Conservation (phyloP, 2,888 invertebrate genomes). For the Acanthosepion lycidas region DNA sequence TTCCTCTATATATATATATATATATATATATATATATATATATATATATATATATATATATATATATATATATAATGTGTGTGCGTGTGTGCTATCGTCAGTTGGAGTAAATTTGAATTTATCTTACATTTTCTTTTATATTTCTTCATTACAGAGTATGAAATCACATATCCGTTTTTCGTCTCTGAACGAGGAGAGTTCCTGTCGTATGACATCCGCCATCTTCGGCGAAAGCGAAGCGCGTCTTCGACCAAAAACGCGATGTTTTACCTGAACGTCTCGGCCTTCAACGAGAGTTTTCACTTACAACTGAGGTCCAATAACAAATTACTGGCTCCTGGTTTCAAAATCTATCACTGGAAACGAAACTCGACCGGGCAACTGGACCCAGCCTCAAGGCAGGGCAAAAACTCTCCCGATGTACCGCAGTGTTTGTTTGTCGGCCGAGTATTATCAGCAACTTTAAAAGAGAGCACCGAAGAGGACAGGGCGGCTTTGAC, state of each 20-base stretch:
- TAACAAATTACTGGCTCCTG: conserved; percentile 61
- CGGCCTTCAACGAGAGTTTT: conserved; percentile 60
- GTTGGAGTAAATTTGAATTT: too few relatives aligned
- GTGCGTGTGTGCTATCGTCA: too few relatives aligned
- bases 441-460: conserved; percentile 53
- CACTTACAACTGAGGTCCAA: conserved; percentile 62
- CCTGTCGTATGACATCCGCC: not conserved
- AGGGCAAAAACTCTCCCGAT: conserved; percentile 49
- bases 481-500: conserved; percentile 59
- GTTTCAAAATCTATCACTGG: conserved; percentile 64
- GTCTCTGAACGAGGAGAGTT: conserved; percentile 35
- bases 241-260: conserved; percentile 48
- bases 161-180: conserved; percentile 35
- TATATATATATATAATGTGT: too few relatives aligned
- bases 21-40: too few relatives aligned
- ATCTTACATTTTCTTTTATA: not conserved
- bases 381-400: conserved; percentile 52
- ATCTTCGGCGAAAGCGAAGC: conserved; percentile 53
- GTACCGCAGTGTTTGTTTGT: conserved; percentile 56
- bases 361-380: conserved; percentile 51
- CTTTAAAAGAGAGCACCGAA: conserved; percentile 53
- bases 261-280: conserved; percentile 58
- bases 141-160: conserved; percentile 22
- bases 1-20: too few relatives aligned
- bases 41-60: too few relatives aligned